These are phyloP conservation scores for Iselma pallidipennis DNA, from an alignment of 2,888 invertebrate species.

Conservation along the genomic window DNA sequence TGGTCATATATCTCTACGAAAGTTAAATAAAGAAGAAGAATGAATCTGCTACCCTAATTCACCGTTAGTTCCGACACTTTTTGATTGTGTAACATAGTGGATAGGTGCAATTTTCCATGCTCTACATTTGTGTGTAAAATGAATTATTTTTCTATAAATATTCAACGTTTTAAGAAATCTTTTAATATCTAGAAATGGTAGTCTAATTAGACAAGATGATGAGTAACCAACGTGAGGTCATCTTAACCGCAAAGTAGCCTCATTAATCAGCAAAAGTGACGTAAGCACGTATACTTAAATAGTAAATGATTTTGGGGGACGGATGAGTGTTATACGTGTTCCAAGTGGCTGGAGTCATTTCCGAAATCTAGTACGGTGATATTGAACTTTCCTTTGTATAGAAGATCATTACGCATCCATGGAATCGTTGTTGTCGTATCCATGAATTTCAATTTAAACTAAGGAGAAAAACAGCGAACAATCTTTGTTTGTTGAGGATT, in stretches of 20 bases:
- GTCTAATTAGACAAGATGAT: constrained; percentile 37
- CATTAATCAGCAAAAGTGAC: constrained; percentile 37
- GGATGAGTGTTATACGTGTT: background rate
- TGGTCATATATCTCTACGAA: constrained; percentile 38
- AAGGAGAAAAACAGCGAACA: background rate
- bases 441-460: too few relatives aligned
- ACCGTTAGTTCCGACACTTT: constrained; percentile 32
- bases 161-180: background rate
- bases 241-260: constrained; percentile 33
- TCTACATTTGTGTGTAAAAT: background rate
- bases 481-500: background rate
- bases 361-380: too few relatives aligned
- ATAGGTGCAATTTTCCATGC: too few relatives aligned
- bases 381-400: background rate
- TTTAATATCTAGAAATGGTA: constrained; percentile 10
- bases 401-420: background rate
- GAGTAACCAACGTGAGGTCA: constrained; percentile 32
- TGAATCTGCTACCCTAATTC: constrained; percentile 36
- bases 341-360: background rate
- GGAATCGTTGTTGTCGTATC: background rate
- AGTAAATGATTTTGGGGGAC: constrained; percentile 14
- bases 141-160: background rate
- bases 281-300: constrained; percentile 21
- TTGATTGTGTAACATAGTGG: too few relatives aligned
- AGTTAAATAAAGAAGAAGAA: constrained; percentile 41